Base-by-base conservation (phyloP, 2,797 vertebrate genomes). In the Lutjanus campechanus region DNA sequence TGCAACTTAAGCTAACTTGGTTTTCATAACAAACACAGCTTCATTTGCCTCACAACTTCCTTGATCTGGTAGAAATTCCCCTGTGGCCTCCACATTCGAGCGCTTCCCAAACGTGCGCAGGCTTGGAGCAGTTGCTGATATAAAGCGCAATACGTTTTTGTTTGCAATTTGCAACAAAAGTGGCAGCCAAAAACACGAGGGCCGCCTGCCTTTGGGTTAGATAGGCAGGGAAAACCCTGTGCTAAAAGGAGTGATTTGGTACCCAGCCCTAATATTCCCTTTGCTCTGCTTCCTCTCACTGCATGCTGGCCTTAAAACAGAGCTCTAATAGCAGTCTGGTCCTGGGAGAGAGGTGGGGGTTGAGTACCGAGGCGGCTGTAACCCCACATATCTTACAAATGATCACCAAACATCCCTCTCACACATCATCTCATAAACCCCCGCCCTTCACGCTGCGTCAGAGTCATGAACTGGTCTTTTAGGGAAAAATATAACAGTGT, bases 311-410 rank as follows among this genome's bases (percentile, higher is more conserved):
- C 8, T 17, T 41, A 16, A 73, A 70, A 41, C 73, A 7, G 29
- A 53, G 25, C 64, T 16, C 0, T 29, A 50, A 66, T 9, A 62
- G 60, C 16, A 40, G 17, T 5, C 2, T 1, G 9, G 46, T 59
- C 54, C 54, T 68, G 54, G 19, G 63, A 63, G 66, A 53, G 49
- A 17, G 40, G 69, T 6, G 40, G 46, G 29, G 58, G 65, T 58
- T 12, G 6, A 44, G 61, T 50, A 25, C n/a, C 8, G 63, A 70
- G 59, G 55, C 73, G 15, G 79, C 74, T 43, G 72, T 60, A 72
- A 59, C 74, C 16, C 0, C 61, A 87, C 79, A 47, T 53, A 11
- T 65, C 13, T 43, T 63, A 40, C 49, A 69, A 67, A 63, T 60
- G 1, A 69, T 55, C 76, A 76, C 41, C 64, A 44, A 70, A 70